Percentiles rank a stretch among this genome's conserved stretches.
phyloP scores from a whole-genome alignment of 2,888 invertebrate species.

The Macrostomum cliftonense region DNA sequence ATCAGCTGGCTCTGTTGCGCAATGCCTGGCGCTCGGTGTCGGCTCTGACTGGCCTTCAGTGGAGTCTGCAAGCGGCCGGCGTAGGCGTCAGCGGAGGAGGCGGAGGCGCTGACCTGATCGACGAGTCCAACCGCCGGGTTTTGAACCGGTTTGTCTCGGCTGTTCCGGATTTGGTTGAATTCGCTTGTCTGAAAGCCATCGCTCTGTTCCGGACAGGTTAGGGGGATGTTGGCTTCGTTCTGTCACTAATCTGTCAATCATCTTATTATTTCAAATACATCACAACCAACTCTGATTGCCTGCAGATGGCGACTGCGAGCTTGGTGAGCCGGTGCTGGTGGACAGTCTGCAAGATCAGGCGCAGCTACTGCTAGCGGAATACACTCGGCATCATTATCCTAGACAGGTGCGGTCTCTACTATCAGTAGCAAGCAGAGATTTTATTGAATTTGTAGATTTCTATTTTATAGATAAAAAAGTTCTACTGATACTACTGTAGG shows the following conservation, averaged over 20 bases:
- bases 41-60: background rate
- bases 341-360: conserved; percentile 86
- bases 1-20: conserved; percentile 47
- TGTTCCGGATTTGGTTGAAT: conserved; percentile 73
- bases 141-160: conserved; percentile 69
- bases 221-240: background rate
- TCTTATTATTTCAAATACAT: too few species aligned
- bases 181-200: conserved; percentile 82
- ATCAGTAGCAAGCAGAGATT: too few species aligned
- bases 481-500: too few species aligned
- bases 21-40: conserved; percentile 8
- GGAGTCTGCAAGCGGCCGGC: too few species aligned
- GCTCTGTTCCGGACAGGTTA: conserved; percentile 71
- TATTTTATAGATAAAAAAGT: too few species aligned
- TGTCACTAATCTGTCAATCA: too few species aligned
- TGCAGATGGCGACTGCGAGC: conserved; percentile 37
- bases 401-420: conserved; percentile 39
- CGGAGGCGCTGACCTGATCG: too few species aligned
- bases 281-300: too few species aligned
- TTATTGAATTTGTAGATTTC: too few species aligned
- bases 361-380: conserved; percentile 74
- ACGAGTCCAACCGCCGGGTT: conserved; percentile 38
- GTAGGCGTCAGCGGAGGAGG: too few species aligned
- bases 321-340: conserved; percentile 69
- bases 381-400: conserved; percentile 66